Evolutionary conservation across 35 echinoderm and acorn worm species (phyloP), one percentile per base, ranked within the genome.

Genomic region (Stichopus chloronotus): DNA sequence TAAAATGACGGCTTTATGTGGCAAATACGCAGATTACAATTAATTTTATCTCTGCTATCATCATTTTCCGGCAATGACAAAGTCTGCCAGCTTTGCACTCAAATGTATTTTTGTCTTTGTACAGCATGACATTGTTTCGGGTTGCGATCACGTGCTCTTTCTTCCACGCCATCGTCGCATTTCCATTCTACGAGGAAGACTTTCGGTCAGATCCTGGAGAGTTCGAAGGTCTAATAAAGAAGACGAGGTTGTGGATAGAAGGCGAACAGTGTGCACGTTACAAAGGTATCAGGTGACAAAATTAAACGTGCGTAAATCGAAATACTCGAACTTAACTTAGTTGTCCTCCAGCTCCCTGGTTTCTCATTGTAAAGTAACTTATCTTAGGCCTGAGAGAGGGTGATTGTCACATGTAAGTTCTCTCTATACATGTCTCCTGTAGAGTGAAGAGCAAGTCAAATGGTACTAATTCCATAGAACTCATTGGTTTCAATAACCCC

Each of bases 211-310:
- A 5, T 57, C 17, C 55, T 2, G 55, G 58, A 9, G 10, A 58
- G 4, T 20, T 57, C 5, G 21, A 5, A 9, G 81, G 58, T 58
- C 9, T 84, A 4, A 57, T 84, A 55, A 17, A 8, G 22, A 9
- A 84, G 52, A 84, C 81, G 56, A 12, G 57, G 58, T 57, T 9
- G 58, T 84, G 81, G 81, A 6, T 84, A 57, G 81, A 84, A 57
- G 20, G 58, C 22, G 81, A 84, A 53, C 81, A 84, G 22, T 58
- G 81, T 19, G 57, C 19, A 52, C 81, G 21, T 57, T 58, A 57
- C 8, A 58, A 53, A 84, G 81, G 81, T 84, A 84, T 84, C 20
- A 24, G 8, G 8, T 9, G 63, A 8, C 63, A 68, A 17, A 17
- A 68, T 17, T 68, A 17, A 68, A 17, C 17, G 63, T 9, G 17